Percentiles rank a stretch among this genome's conserved stretches.
Evolutionary conservation across 2,113 vertebrate species (phyloP).

Genomic region (Phalacrocorax aristotelis): DNA sequence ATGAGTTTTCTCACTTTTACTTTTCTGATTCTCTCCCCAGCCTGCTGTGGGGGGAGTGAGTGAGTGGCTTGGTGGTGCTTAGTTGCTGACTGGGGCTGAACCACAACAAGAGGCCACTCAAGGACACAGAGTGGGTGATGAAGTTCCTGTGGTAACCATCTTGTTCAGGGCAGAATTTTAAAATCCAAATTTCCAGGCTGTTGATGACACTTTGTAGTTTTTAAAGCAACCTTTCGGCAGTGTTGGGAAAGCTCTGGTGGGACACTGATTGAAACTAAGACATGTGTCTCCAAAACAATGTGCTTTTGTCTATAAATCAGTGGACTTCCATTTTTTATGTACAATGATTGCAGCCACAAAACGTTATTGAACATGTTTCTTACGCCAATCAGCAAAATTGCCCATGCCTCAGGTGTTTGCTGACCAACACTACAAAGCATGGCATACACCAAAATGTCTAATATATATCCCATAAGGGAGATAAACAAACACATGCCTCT

Average conservation of each 20-base stretch:
- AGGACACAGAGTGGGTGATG: background rate
- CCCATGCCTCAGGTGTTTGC: background rate
- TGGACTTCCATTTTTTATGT: rapidly evolving
- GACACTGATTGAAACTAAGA: background rate
- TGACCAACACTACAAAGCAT: background rate
- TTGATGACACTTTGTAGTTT: background rate
- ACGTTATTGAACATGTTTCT: background rate
- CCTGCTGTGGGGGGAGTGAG: no score
- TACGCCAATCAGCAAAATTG: background rate
- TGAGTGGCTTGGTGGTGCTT: no score
- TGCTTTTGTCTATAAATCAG: background rate
- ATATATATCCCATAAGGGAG: background rate
- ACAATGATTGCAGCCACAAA: background rate
- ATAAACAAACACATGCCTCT: background rate
- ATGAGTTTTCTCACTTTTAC: no score
- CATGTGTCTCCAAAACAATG: background rate
- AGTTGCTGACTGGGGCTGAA: no score
- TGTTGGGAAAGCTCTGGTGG: background rate
- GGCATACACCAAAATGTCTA: background rate
- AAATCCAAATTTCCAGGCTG: background rate
- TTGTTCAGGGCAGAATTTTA: background rate
- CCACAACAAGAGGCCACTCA: background rate
- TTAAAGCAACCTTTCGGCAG: background rate
- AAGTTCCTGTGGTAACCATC: background rate
- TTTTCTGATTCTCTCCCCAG: no score